phyloP scores from a whole-genome alignment of 2,888 invertebrate genomes.

The Leptura quadrifasciata region DNA sequence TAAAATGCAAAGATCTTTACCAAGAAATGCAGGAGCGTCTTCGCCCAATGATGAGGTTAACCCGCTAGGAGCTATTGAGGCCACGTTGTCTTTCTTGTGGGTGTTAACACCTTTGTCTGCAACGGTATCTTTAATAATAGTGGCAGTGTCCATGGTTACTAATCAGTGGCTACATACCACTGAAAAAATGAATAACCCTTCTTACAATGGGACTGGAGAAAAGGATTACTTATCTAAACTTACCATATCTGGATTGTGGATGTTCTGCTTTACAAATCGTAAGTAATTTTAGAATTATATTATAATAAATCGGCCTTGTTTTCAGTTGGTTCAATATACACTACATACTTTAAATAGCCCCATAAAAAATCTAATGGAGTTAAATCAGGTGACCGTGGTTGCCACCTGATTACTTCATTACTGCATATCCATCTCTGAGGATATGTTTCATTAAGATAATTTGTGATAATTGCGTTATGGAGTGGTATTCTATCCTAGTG shows the following conservation, averaged over 20 bases:
- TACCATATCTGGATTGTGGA: slow-evolving; percentile 89
- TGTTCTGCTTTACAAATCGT: slow-evolving; percentile 87
- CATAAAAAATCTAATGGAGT: too few relatives aligned
- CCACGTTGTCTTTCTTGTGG: slow-evolving; percentile 80
- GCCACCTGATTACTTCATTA: too few relatives aligned
- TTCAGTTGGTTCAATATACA: too few relatives aligned
- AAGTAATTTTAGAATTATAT: slow-evolving; percentile 72
- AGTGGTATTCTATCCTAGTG: too few relatives aligned
- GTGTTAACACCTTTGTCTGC: slow-evolving; percentile 81
- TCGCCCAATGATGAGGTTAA: slow-evolving; percentile 62
- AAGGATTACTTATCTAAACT: slow-evolving; percentile 83
- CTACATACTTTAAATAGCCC: too few relatives aligned
- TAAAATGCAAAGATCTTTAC: slow-evolving; percentile 67
- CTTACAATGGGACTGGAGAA: slow-evolving; percentile 86
- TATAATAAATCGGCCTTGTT: too few relatives aligned
- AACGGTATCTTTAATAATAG: slow-evolving; percentile 82
- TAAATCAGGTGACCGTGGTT: too few relatives aligned
- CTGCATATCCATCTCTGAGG: too few relatives aligned
- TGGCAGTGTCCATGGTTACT: slow-evolving; percentile 84
- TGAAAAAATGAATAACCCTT: slow-evolving; percentile 87
- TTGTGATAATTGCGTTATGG: too few relatives aligned
- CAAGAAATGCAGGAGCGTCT: slow-evolving; percentile 63
- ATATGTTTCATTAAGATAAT: too few relatives aligned
- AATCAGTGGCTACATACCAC: slow-evolving; percentile 92
- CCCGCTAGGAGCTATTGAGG: slow-evolving; percentile 74